These are phyloP conservation scores for Rhipidura dahli DNA, from an alignment of 2,113 vertebrate genomes.

Conservation along the genomic window DNA sequence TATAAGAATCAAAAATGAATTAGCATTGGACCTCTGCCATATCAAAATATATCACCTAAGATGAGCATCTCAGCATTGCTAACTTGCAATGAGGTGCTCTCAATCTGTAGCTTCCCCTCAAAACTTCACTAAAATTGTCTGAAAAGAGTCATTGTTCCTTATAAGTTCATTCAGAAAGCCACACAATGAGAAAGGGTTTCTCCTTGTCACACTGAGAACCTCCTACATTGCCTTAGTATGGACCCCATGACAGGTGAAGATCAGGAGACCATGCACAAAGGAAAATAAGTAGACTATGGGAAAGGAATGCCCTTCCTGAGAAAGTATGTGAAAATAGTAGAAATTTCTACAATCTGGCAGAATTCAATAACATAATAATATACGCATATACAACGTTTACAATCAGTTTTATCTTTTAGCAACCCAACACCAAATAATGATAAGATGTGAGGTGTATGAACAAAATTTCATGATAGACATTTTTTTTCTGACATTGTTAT, in stretches of 20 bases:
- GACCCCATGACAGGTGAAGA: background rate
- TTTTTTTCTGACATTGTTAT: background rate
- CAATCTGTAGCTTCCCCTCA: background rate
- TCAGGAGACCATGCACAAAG: background rate
- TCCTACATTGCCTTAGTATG: background rate
- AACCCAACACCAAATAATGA: background rate
- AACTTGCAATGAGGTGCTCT: background rate
- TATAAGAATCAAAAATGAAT: background rate
- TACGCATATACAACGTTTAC: background rate
- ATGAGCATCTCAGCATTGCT: background rate
- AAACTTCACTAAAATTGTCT: background rate
- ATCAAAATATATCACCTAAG: background rate
- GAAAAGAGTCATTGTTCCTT: background rate
- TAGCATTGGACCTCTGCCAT: background rate
- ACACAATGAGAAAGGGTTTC: background rate
- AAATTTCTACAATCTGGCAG: background rate
- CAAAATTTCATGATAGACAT: background rate
- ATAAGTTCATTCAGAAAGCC: background rate
- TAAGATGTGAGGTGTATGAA: background rate
- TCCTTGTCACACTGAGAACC: background rate
- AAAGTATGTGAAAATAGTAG: background rate
- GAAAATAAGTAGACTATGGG: background rate
- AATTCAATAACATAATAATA: background rate
- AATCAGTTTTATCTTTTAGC: background rate
- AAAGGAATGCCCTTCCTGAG: background rate